Evolutionary conservation across 2,113 vertebrate species (phyloP), one percentile per base, ranked within the genome.

Genomic region (Dipodomys merriami): DNA sequence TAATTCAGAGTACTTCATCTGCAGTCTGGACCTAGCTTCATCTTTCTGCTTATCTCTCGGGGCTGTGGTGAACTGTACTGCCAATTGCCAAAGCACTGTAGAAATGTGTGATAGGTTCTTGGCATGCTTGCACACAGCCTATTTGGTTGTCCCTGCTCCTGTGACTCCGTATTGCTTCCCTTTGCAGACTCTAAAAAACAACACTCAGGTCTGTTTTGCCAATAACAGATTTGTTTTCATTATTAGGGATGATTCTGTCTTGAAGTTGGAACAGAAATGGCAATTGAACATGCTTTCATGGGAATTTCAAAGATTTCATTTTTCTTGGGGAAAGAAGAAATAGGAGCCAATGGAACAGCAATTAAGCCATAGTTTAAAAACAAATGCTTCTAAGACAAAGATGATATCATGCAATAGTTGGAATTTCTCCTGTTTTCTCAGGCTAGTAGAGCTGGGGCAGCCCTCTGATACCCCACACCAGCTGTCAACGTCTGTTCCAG

Each of bases 171-270:
- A 46, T 68, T 90, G 35, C 35, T 93, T 91, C 27, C 60, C 35
- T 33, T 65, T 83, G 69, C 83, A 64, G 46, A 85, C 23, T 91
- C 71, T 76, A 83, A 84, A 94, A 94, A 88, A 79, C 44, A 89
- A 83, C 60, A 71, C 72, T 91, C 29, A 39, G 20, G 39, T 62
- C 29, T 78, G 69, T 65, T 93, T 94, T 91, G 90, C 83, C 95
- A 96, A 87, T 68, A 89, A 89, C 85, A 94, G 93, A 88, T 95
- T 96, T 94, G 90, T 91, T 97, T 96, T 95, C 77, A 91, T 84
- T 83, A 96, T 91, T 95, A 95, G 67, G 90, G 90, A 91, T 68
- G 44, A 94, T 96, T 93, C 81, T 89, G 65, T 92, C 87, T 95
- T 91, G 44, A 90, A 86, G 93, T 80, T 91, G 92, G 87, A 90